Base-by-base conservation (phyloP, 2,888 invertebrate species). In the Chrysolina americana region DNA sequence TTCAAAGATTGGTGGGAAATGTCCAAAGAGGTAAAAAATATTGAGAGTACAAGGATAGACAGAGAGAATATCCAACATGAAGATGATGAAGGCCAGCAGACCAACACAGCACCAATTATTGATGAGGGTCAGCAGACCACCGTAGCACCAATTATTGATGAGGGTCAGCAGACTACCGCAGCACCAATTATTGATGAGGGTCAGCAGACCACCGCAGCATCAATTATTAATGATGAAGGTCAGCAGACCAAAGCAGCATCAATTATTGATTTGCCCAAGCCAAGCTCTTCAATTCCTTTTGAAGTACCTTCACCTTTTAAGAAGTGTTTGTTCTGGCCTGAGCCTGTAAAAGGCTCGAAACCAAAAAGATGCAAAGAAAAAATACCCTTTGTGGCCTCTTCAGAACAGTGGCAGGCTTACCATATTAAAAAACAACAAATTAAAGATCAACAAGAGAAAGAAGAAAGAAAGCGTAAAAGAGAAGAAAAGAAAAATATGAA, bases 361-460 rank as follows among this genome's bases (percentile, higher is more conserved):
- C 48, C 65, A 21, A 65, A 47, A 65, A 48, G 65, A 65, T 41
- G 15, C 65, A 65, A 65, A 65, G 65, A 65, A 65, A 41, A 65
- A 65, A 65, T 48, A 47, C 48, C 41, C 1, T 47, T 23, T 23
- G 47, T 44, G 23, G 28, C 48, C 65, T 65, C 28, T 65, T 65
- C 65, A 48, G 15, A 65, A 28, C 47, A 65, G 48, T 65, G 65
- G 65, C 65, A 65, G 48, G n/a, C 65, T 65, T 65, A 65, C 41
- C 65, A 41, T 21, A 65, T 65, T 47, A 65, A 65, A 48, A 65
- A 65, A 47, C 65, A 65, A 47, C 48, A 65, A n/a, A 65, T 65
- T 65, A 23, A 41, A 65, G 47, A 65, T 65, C 65, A 65, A 11
- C 44, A 65, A 65, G 65, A 65, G 41, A 41, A 65, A 56, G 28